Evolutionary conservation across 2,113 vertebrate species (phyloP), one percentile per base, ranked within the genome.

Genomic region (Recurvirostra avosetta): DNA sequence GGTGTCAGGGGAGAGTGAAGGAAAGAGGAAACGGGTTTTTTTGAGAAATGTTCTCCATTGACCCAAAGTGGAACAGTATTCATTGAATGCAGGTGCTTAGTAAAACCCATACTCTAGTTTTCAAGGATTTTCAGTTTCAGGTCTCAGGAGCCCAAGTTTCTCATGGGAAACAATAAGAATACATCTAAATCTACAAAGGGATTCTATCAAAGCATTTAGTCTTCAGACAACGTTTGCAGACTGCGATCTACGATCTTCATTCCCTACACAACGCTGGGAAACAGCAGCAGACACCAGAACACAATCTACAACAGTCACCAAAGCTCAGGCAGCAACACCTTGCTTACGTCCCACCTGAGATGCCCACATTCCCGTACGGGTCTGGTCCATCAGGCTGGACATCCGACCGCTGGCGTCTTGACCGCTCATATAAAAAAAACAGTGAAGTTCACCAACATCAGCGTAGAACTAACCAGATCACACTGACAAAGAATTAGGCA

Each of bases 41-140:
- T 50, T 36, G 53, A 34, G 8, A 36, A 73, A 41, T 20, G 8
- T 65, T 59, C 45, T 40, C 22, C 27, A 32, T 11, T 52, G 43
- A 21, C 38, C 18, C 66, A 23, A 58, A 58, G 38, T 12, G 40
- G 43, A 36, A n/a, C 26, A n/a, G 34, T 11, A 15, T n/a, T 52
- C 63, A 45, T 1, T 6, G 30, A 76, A 75, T 6, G 10, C 0
- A 0, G 9, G 18, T 36, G 26, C 38, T 36, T n/a, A 81, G 26
- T 18, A 22, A 71, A 86, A 71, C 43, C 40, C 34, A 9, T 3
- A 58, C 26, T 45, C 29, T 6, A 32, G 25, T 45, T 61, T 38
- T 25, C 25, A 43, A 47, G 34, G 43, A 62, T 50, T 53, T 72
- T 43, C 52, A 73, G 32, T 41, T 93, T 53, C 58, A 52, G 45